Evolutionary conservation across 1,140 invertebrate species (phyloP), one percentile per base, ranked within the genome.

Genomic region (Oryctes rhinoceros): DNA sequence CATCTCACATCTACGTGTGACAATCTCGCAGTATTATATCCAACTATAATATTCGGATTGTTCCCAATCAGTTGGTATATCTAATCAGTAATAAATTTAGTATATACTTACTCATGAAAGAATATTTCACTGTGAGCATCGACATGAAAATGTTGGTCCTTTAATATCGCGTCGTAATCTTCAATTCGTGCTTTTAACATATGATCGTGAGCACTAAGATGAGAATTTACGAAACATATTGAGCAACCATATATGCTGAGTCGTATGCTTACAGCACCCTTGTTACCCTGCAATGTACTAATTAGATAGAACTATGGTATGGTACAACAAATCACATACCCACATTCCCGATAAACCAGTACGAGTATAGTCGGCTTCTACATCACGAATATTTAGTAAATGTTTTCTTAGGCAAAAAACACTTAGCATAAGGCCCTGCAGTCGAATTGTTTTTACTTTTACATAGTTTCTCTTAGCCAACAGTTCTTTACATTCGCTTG

Each of bases 301-400:
- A 59, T 20, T 49, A 13, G 9, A 78, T 35, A 39, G 2, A 44
- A 39, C 13, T 3, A 4, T 4, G 5, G 39, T 1, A 30, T 67
- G 13, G 4, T 53, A 53, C 76, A 18, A n/a, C n/a, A 20, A 18
- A 37, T 59, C 35, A 88, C 89, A 90, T 83, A 92, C 91, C 96
- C 96, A 98, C 86, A 96, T 92, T 79, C 97, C 97, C 48, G 92
- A 93, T 81, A 98, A 91, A 0, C 97, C 97, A 75, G 96, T 97
- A 83, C 93, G 92, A 0, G 96, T 97, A 84, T 94, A 95, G 83
- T 94, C 92, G 18, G 93, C 93, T 86, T 98, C 95, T 76, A 98
- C 93, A 84, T 95, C 93, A 83, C 95, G 90, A 35, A 98, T 87
- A 88, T 94, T 92, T 24, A 91, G 89, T 0, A 98, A 87, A 89